Evolutionary conservation across 2,888 invertebrate genomes (phyloP).

Genomic region (Cabera pusaria): DNA sequence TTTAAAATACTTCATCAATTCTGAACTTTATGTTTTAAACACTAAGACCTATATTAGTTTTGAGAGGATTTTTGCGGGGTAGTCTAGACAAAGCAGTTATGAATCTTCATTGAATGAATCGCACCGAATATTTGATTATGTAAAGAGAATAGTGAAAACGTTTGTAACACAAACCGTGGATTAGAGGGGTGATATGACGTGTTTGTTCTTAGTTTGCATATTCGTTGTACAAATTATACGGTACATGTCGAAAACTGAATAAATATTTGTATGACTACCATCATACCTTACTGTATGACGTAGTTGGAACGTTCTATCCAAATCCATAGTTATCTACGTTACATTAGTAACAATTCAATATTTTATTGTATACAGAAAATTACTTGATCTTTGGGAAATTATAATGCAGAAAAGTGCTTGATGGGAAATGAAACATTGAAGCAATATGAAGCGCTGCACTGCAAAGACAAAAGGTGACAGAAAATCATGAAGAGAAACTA

Average conservation of each 20-base stretch:
- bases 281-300: too few relatives aligned
- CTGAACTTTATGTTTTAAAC: background rate
- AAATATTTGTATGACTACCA: too few relatives aligned
- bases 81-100: constrained; percentile 55
- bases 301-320: too few relatives aligned
- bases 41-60: constrained; percentile 1
- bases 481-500: too few relatives aligned
- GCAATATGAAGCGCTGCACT: too few relatives aligned
- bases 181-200: constrained; percentile 19
- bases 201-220: constrained; percentile 26
- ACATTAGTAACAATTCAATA: too few relatives aligned
- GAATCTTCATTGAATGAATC: constrained; percentile 55
- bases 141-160: constrained; percentile 56
- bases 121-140: constrained; percentile 74
- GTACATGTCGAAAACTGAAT: constrained; percentile 1
- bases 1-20: background rate
- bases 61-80: constrained; percentile 25
- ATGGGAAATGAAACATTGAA: too few relatives aligned
- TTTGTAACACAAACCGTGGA: constrained; percentile 33
- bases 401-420: too few relatives aligned
- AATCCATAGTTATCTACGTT: too few relatives aligned
- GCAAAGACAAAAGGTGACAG: too few relatives aligned
- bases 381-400: too few relatives aligned
- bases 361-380: too few relatives aligned
- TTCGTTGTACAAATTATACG: constrained; percentile 13